phyloP scores from a whole-genome alignment of 2,797 vertebrate genomes.

The Pogonophryne albipinna region DNA sequence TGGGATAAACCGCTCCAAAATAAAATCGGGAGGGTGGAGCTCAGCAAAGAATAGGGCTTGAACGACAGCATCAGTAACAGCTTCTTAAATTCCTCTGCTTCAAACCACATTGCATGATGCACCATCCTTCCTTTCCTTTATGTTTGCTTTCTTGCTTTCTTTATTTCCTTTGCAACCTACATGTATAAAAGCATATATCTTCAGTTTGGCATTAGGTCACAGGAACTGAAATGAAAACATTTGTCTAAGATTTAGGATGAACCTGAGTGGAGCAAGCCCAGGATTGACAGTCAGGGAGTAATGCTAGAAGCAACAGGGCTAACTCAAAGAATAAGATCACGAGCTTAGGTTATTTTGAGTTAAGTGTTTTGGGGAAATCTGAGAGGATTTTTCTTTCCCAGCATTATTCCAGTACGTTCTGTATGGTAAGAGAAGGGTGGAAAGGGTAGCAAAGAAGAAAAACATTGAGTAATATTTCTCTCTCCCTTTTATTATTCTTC shows the following conservation, averaged over 20 bases:
- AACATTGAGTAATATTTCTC: constrained; percentile 67
- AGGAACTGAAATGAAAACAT: constrained; percentile 71
- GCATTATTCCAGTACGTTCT: constrained; percentile 30
- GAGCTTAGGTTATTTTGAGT: constrained; percentile 60
- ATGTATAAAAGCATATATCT: constrained; percentile 49
- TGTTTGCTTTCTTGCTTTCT: constrained; percentile 10
- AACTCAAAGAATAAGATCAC: constrained; percentile 59
- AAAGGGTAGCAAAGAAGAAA: constrained; percentile 57
- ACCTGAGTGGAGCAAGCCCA: constrained; percentile 37
- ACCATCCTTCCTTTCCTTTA: constrained; percentile 10
- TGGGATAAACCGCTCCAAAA: constrained; percentile 45
- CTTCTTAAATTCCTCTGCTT: constrained; percentile 39
- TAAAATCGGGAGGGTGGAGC: constrained; percentile 18
- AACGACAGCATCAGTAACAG: constrained; percentile 44
- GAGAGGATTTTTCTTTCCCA: constrained; percentile 30
- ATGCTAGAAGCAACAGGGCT: constrained; percentile 58
- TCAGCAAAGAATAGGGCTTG: constrained; percentile 31
- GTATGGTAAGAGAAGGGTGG: constrained; percentile 48
- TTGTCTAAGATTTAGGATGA: constrained; percentile 60
- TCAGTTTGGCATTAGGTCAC: constrained; percentile 63
- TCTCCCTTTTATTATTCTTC: constrained; percentile 71
- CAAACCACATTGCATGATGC: constrained; percentile 47
- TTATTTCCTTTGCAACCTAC: constrained; percentile 29
- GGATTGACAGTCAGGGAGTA: constrained; percentile 69
- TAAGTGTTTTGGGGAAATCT: constrained; percentile 40